Conservation (phyloP, 2,113 vertebrate species). For the Caloenas nicobarica region DNA sequence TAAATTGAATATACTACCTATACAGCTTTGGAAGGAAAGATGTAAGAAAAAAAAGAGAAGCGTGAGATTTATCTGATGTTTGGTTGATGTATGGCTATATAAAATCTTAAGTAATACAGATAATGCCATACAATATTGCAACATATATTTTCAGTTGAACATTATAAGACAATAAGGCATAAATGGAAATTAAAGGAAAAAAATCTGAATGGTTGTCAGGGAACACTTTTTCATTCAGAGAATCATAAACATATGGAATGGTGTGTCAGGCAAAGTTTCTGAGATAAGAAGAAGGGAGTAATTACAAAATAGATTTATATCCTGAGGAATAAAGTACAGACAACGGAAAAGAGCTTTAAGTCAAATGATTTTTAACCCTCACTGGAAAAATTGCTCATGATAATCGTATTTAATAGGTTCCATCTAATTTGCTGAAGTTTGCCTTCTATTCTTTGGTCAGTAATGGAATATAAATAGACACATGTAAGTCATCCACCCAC, state of each 20-base stretch:
- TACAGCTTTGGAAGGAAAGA: constrained; percentile 63
- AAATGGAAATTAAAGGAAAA: constrained; percentile 83
- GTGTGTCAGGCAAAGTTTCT: constrained; percentile 81
- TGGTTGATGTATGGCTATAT: constrained; percentile 80
- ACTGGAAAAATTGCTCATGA: constrained; percentile 43
- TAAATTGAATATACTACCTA: constrained; percentile 80
- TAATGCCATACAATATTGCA: constrained; percentile 84
- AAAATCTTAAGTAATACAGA: constrained; percentile 85
- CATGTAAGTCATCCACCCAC: background rate
- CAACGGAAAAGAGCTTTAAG: constrained; percentile 69
- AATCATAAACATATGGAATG: constrained; percentile 84
- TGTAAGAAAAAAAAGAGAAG: constrained; percentile 55
- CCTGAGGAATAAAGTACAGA: constrained; percentile 66
- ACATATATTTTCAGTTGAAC: constrained; percentile 82
- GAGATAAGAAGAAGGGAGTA: constrained; percentile 74
- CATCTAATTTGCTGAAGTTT: constrained; percentile 44
- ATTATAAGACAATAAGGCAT: constrained; percentile 84
- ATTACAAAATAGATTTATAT: constrained; percentile 82
- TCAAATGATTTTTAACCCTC: constrained; percentile 71
- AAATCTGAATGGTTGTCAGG: constrained; percentile 78
- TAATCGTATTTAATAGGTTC: constrained; percentile 52
- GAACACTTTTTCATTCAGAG: constrained; percentile 81
- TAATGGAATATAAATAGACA: constrained; percentile 18
- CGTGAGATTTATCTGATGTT: constrained; percentile 79
- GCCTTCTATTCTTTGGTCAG: constrained; percentile 16